Conservation (phyloP, 2,888 invertebrate species). For the Catocala fraxini region DNA sequence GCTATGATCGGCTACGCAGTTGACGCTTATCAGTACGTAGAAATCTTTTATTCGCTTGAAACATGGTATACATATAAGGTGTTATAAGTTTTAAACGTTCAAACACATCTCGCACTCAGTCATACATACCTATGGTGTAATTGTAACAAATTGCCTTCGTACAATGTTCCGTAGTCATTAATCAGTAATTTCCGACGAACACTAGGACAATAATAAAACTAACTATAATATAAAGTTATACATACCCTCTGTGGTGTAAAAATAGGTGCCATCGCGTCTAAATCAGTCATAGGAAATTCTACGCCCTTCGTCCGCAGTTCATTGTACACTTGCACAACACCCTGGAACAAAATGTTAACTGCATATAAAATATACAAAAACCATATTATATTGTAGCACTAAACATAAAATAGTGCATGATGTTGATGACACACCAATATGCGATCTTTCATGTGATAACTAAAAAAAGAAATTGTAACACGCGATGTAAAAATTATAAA, state of each 20-base stretch:
- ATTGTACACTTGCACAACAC: slow-evolving; percentile 97
- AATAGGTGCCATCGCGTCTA: slow-evolving; percentile 97
- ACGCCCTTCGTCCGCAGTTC: slow-evolving; percentile 98
- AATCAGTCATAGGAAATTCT: slow-evolving; percentile 98
- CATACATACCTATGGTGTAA: too few relatives aligned
- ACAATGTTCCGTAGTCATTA: background rate
- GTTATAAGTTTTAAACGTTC: too few relatives aligned
- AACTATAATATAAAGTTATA: slow-evolving; percentile 19
- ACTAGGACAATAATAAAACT: background rate
- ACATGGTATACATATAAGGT: too few relatives aligned
- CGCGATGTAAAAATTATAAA: too few relatives aligned
- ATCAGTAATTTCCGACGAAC: background rate
- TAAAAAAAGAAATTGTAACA: slow-evolving; percentile 4
- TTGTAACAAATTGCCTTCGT: too few relatives aligned
- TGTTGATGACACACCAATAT: slow-evolving; percentile 9
- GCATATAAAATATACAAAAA: background rate
- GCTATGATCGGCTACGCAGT: too few relatives aligned
- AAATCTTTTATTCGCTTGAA: too few relatives aligned
- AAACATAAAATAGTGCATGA: too few relatives aligned
- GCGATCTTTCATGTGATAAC: slow-evolving; percentile 16
- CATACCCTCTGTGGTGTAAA: slow-evolving; percentile 96
- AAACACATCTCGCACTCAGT: too few relatives aligned
- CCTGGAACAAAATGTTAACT: slow-evolving; percentile 80
- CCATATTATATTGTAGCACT: background rate
- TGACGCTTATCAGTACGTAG: too few relatives aligned